Evolutionary conservation across 1,140 invertebrate species (phyloP).

Genomic region (Anoplophora glabripennis): DNA sequence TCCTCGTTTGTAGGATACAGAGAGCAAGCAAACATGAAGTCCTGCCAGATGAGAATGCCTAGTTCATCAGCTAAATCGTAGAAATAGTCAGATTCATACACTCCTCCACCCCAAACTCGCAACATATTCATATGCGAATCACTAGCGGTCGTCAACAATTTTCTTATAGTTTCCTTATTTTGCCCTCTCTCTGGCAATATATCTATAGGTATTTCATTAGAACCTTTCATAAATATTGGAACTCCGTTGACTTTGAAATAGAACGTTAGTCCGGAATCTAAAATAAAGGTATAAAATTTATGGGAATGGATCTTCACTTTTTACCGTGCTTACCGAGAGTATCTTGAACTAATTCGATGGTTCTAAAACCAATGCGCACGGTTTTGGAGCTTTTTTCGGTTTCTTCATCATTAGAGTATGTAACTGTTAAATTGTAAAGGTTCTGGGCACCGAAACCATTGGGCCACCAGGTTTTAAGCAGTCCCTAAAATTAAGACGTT

Average conservation of each 20-base stretch:
- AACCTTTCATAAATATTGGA: slow-evolving; percentile 93
- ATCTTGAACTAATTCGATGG: slow-evolving; percentile 74
- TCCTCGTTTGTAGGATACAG: slow-evolving; percentile 80
- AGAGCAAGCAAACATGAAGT: slow-evolving; percentile 96
- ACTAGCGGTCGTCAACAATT: slow-evolving; percentile 69
- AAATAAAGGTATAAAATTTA: background rate
- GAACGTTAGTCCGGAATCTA: slow-evolving; percentile 71
- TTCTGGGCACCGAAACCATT: slow-evolving; percentile 85
- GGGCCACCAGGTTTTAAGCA: slow-evolving; percentile 83
- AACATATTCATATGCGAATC: slow-evolving; percentile 91
- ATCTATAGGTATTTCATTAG: slow-evolving; percentile 92
- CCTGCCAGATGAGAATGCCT: slow-evolving; percentile 87
- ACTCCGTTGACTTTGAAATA: slow-evolving; percentile 86
- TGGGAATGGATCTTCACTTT: background rate
- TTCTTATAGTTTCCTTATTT: slow-evolving; percentile 38
- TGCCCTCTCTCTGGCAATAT: slow-evolving; percentile 77
- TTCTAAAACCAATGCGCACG: slow-evolving; percentile 78
- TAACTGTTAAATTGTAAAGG: slow-evolving; percentile 69
- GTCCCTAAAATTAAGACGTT: slow-evolving; percentile 7
- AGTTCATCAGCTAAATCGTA: slow-evolving; percentile 81
- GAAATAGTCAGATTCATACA: slow-evolving; percentile 91
- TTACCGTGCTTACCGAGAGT: slow-evolving; percentile 20
- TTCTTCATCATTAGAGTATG: slow-evolving; percentile 45
- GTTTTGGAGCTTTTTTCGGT: slow-evolving; percentile 40
- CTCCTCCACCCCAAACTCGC: slow-evolving; percentile 95